Evolutionary conservation across 2,113 vertebrate species (phyloP), one percentile per base, ranked within the genome.

Genomic region (Pongo pygmaeus): DNA sequence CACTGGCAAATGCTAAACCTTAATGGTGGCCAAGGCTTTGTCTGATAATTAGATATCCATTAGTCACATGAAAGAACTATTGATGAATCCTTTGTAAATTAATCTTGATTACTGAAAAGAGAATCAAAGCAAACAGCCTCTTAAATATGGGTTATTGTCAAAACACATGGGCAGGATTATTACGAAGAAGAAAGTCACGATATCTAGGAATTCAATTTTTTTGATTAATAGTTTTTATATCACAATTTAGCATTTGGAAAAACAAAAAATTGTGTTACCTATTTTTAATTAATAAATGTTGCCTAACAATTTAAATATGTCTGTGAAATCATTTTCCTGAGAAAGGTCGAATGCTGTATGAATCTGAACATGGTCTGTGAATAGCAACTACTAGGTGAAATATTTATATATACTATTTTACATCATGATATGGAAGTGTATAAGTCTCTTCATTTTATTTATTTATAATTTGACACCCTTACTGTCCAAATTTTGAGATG

Each of bases 121-220:
- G 32, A 97, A 86, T 84, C 9, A 48, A 32, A 61, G 10, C 1
- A 89, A 6, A 48, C 17, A 90, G 14, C 12, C 2, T 81, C n/a
- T 69, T 78, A 90, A 87, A 79, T 7, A 3, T 69, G 17, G 14
- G 10, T 9, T 80, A 43, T 14, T 67, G 18, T 32, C 43, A 87
- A 69, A 43, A 80, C 3, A 84, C 43, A 38, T 4, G 18, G 7
- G 18, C 2, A 22, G 59, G 3, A 30, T 40, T 94, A 59, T 22
- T 38, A 46, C 8, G 64, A 88, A 93, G 1, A 85, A 25, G 12
- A 64, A 18, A 87, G n/a, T 5, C 10, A 38, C 1, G 50, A 88
- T 92, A 84, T 72, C 22, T 85, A 78, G 30, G 38, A 96, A 77
- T 69, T 88, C 61, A 57, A 17, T 84, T 69, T 97, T 81, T 8